Evolutionary conservation across 1,140 invertebrate species (phyloP), one percentile per base, ranked within the genome.

Genomic region (Nautilus pompilius): DNA sequence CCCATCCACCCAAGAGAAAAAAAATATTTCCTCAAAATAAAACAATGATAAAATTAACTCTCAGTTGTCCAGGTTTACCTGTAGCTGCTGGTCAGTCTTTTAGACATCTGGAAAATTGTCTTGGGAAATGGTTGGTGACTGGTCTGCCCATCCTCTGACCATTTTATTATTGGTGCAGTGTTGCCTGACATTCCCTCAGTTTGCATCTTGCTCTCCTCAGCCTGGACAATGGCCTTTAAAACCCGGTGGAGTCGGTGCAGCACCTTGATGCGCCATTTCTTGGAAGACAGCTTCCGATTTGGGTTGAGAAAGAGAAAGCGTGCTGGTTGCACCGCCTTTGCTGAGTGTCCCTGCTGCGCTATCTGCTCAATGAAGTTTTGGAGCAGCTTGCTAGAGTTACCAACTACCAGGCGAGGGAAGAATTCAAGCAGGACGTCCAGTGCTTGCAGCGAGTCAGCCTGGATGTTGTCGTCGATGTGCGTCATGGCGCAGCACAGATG

Each of bases 401-500:
- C 79, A 0, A 87, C 86, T 13, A 92, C 79, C 33, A 90, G 81
- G 45, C 77, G 71, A 3, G 87, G 88, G 59, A 87, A 85, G 58
- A 87, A 84, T 34, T 86, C 78, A 17, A 91, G 76, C 24, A 93
- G 66, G 8, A 78, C 48, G 56, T 82, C 92, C n/a, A 93, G 80
- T 56, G 92, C 86, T 8, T 88, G 72, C 2, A 95, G 79, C 0
- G 92, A 92, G 78, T 93, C 92, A 77, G 91, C 88, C 75, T 93
- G 90, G 55, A 94, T 89, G 51, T 85, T 84, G 15, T 86, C 86
- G 76, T 91, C 86, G 60, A 95, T 90, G 69, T 93, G 91, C 10
- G 91, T 93, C 90, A 94, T 93, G 1, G 90, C 89, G 84, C 92
- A 94, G 32, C 88, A 86, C 32, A 94, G 77, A 74, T 93, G 92